Conservation (phyloP, 2,888 invertebrate genomes). For the Elegia similella region DNA sequence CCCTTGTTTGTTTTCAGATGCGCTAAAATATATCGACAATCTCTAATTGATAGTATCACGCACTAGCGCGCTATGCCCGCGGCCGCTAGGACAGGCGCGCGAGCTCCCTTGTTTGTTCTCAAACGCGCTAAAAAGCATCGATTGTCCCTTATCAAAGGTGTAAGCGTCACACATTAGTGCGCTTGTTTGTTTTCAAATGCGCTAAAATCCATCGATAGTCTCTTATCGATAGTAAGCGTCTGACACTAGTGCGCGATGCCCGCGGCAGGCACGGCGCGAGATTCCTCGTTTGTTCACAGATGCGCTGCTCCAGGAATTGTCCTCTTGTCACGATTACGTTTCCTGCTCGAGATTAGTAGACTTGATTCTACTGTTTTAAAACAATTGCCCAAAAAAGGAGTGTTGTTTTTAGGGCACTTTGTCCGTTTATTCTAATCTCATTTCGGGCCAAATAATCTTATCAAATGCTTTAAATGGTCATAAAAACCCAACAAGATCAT, state of each 20-base stretch:
- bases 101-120: too few species aligned
- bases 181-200: neutral
- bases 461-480: too few species aligned
- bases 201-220: neutral
- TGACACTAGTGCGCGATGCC: conserved; percentile 6
- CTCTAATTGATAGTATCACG: too few species aligned
- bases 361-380: neutral
- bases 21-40: too few species aligned
- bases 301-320: conserved; percentile 42
- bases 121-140: neutral
- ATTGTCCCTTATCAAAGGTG: too few species aligned
- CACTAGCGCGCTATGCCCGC: too few species aligned
- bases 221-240: neutral
- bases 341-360: conserved; percentile 46
- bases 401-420: neutral
- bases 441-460: too few species aligned
- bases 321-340: conserved; percentile 43
- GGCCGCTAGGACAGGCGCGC: too few species aligned
- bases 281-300: conserved; percentile 30
- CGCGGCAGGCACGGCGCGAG: conserved; percentile 23
- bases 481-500: too few species aligned
- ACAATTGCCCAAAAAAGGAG: neutral
- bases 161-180: neutral
- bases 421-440: too few species aligned
- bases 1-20: too few species aligned